A percentile compares a stretch with the other conserved stretches of the same genome.
Evolutionary conservation across 2,797 vertebrate genomes (phyloP).

Genomic region (Rhodeus uyekii): DNA sequence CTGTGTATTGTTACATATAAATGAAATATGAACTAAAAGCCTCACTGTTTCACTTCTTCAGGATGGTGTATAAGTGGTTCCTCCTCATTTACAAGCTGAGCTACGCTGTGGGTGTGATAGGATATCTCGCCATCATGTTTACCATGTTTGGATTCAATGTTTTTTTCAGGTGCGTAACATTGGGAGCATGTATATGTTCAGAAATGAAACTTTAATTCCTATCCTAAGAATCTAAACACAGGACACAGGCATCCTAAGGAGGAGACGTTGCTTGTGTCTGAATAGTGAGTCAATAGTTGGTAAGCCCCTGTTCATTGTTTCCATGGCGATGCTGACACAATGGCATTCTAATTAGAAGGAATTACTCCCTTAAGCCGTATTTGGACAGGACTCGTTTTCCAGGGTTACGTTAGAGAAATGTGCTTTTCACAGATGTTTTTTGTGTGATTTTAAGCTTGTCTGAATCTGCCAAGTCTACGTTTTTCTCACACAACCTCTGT

Average conservation of each 20-base stretch:
- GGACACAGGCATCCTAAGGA: not conserved
- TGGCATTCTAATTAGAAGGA: not conserved
- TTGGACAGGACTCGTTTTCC: not conserved
- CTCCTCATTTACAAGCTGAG: slow-evolving; percentile 80
- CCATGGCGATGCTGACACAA: not conserved
- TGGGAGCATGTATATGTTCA: not conserved
- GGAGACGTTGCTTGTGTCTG: not conserved
- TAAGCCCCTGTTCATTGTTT: not conserved
- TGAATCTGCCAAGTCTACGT: not conserved
- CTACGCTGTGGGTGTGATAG: slow-evolving; percentile 71
- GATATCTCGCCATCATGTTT: slow-evolving; percentile 79
- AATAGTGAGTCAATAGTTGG: not conserved
- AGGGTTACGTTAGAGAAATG: not conserved
- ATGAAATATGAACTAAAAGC: not conserved
- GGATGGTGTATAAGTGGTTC: slow-evolving; percentile 83
- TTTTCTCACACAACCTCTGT: not conserved
- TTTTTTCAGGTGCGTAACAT: slow-evolving; percentile 71
- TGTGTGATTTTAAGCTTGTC: not conserved
- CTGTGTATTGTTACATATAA: not conserved
- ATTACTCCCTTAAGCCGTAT: not conserved
- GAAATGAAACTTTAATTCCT: not conserved
- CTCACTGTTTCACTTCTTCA: slow-evolving; percentile 53
- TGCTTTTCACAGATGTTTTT: not conserved
- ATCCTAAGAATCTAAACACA: not conserved
- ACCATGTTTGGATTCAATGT: slow-evolving; percentile 80